Evolutionary conservation across 2,888 invertebrate genomes (phyloP).

Genomic region (Aquatica leii): DNA sequence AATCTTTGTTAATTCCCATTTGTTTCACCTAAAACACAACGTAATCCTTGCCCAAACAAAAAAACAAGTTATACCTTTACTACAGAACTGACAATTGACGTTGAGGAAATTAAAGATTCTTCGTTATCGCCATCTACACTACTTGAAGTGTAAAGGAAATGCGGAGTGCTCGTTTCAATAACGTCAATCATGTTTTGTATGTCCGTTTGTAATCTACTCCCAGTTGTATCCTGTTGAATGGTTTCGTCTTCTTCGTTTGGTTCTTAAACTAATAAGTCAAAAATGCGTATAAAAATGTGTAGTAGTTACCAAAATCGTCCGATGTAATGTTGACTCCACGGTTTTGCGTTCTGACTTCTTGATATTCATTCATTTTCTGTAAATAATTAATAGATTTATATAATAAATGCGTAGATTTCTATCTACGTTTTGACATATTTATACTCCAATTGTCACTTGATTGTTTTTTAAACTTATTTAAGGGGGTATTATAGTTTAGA

Average conservation of each 20-base stretch:
- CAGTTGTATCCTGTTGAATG: slow-evolving; percentile 34
- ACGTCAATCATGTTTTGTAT: slow-evolving; percentile 46
- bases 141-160: slow-evolving; percentile 27
- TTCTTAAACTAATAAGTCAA: background rate
- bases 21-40: background rate
- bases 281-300: background rate
- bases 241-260: background rate
- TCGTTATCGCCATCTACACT: slow-evolving; percentile 42
- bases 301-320: slow-evolving; percentile 8
- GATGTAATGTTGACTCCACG: slow-evolving; percentile 29
- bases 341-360: slow-evolving; percentile 12
- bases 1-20: background rate
- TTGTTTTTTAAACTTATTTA: no score
- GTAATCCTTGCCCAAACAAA: no score
- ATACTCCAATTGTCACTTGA: no score
- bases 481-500: no score
- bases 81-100: slow-evolving; percentile 26
- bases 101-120: slow-evolving; percentile 35
- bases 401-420: no score
- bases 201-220: background rate
- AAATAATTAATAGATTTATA: no score
- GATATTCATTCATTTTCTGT: no score
- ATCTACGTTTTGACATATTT: no score
- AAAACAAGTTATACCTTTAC: slow-evolving; percentile 12
- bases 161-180: slow-evolving; percentile 45